Evolutionary conservation across 2,797 vertebrate species (phyloP).

Genomic region (Babyrousa celebensis): DNA sequence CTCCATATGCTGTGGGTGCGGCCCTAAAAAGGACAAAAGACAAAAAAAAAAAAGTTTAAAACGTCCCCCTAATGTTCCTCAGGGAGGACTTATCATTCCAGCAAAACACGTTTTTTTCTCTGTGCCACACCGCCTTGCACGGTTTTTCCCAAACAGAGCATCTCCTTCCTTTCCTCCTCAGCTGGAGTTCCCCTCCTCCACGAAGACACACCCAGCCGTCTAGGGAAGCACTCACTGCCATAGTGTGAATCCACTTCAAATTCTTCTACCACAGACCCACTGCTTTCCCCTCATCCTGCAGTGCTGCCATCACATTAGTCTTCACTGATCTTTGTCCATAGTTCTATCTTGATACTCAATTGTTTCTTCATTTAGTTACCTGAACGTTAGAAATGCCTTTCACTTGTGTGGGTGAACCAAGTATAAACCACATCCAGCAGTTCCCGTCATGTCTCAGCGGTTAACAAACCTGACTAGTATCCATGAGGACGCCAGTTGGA

Average conservation of each 20-base stretch:
- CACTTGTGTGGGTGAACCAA: background rate
- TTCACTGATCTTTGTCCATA: background rate
- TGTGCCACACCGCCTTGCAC: background rate
- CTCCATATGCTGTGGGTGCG: too few relatives aligned
- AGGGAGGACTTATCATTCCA: background rate
- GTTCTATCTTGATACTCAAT: background rate
- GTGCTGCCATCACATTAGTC: background rate
- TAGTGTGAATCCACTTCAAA: background rate
- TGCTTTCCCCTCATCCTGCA: background rate
- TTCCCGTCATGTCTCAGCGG: too few relatives aligned
- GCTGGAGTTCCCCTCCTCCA: background rate
- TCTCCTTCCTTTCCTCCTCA: background rate
- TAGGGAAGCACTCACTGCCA: background rate
- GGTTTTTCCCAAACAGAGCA: background rate
- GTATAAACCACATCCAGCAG: background rate
- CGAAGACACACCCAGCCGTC: background rate
- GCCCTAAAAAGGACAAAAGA: too few relatives aligned
- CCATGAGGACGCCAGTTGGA: too few relatives aligned
- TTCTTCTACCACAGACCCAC: background rate
- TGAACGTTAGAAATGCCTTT: background rate
- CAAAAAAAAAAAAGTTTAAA: too few relatives aligned
- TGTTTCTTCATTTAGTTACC: background rate
- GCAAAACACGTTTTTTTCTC: background rate
- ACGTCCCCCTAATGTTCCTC: too few relatives aligned
- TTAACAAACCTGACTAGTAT: too few relatives aligned